Evolutionary conservation across 2,888 invertebrate species (phyloP), one percentile per base, ranked within the genome.

Genomic region (Endotricha flammealis): DNA sequence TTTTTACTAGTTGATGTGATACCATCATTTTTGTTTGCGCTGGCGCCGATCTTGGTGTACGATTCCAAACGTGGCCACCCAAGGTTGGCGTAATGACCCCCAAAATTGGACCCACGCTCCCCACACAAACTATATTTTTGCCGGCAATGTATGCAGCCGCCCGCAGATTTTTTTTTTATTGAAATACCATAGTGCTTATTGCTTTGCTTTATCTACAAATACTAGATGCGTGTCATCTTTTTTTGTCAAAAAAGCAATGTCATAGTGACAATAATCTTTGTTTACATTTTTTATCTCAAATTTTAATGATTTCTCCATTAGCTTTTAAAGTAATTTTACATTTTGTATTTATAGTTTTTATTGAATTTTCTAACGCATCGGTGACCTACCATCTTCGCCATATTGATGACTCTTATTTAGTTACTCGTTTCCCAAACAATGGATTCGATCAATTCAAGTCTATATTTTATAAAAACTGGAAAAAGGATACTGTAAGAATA

Each of bases 311-410:
- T 27, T 20, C 20, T 20, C 20, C 1, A 5, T 27, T 27, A 11
- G 1, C 11, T 22, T 22, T 20, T 32, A 10, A 34, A 44, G 44
- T 58, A 48, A 48, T 73, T 48, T 42, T 67, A 35, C 60, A 67
- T 48, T 66, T 48, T 54, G 52, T 20, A 8, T 20, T 20, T 20
- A 7, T 20, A 8, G n/a, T 20, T 20, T 20, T 20, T 20, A 7
- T 20, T 20, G n/a, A 58, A 49, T 36, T 65, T 64, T 39, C 53
- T 63, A 37, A 51, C 55, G 29, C 56, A 57, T 44, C 54, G 65
- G 12, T 72, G 1, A 79, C 79, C 2, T 85, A 73, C 43, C 68
- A 76, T 63, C 79, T 85, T 6, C 65, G 57, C 9, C 70, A 73
- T 8, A 44, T 85, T 9, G 81, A 82, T 50, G 67, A 72, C 17